Conservation (phyloP, 2,797 vertebrate genomes). For the Melanotaenia maccullochi region DNA sequence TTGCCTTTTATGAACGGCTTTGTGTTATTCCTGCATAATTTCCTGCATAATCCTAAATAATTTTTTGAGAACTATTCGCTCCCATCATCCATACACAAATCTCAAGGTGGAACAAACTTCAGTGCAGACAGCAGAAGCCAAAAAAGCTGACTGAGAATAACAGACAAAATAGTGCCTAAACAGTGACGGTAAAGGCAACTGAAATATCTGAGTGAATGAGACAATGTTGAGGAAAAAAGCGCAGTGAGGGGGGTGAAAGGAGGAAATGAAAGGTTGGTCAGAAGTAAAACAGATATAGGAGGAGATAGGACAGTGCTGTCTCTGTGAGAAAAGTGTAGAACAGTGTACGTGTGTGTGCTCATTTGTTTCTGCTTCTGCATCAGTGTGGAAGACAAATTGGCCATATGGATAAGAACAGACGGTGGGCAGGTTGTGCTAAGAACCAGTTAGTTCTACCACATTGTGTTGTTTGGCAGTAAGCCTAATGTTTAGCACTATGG, state of each 20-base stretch:
- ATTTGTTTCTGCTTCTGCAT: conserved; percentile 43
- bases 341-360: conserved; percentile 1
- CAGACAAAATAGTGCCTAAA: conserved; percentile 41
- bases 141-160: conserved; percentile 42
- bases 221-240: neutral
- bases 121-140: conserved; percentile 35
- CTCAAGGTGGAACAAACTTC: conserved; percentile 38
- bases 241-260: neutral
- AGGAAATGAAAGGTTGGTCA: neutral
- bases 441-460: conserved; percentile 70
- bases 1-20: conserved; percentile 5
- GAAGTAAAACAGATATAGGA: neutral
- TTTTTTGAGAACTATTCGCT: conserved; percentile 34
- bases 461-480: conserved; percentile 67
- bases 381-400: conserved; percentile 60
- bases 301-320: conserved; percentile 1
- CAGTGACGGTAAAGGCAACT: neutral
- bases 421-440: conserved; percentile 66
- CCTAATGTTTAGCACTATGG: conserved; percentile 69
- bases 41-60: no score
- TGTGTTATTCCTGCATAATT: conserved; percentile 17
- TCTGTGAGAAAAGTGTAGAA: neutral
- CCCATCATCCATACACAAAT: conserved; percentile 45
- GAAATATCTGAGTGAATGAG: conserved; percentile 17
- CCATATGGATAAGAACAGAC: conserved; percentile 70